Evolutionary conservation across 2,888 invertebrate species (phyloP), one percentile per base, ranked within the genome.

Genomic region (Lymantria dispar): DNA sequence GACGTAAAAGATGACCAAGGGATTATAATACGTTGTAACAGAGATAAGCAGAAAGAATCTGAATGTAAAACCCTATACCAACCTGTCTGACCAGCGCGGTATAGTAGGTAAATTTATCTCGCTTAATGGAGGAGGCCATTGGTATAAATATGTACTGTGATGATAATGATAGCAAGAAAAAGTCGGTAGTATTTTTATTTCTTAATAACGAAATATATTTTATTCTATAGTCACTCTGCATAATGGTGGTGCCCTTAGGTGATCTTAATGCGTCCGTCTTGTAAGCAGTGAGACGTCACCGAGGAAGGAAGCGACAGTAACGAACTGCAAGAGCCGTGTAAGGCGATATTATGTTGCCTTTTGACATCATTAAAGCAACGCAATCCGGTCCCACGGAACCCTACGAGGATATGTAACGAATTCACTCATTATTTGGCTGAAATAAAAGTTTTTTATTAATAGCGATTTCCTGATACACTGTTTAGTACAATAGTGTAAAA

Each of bases 291-390:
- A 87, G 86, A 83, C 73, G 85, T 87, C 86, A 79, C 69, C 56
- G 63, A 54, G 67, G 71, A 62, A 68, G 72, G 72, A 72, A 70
- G 70, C 70, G 85, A 86, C 88, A 87, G 83, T 88, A 88, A 88
- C 87, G 87, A 88, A 87, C 83, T 66, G 70, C 66, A 66, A 62
- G 65, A 63, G 69, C 87, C 84, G 74, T 82, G 84, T 87, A 88
- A 72, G 87, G 87, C 63, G 70, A 77, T 78, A 82, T 87, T 85
- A 86, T 83, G 81, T 83, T 80, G 80, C 78, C 82, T 87, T 84
- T 87, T 88, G 88, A 87, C 85, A 87, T 89, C 87, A 88, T 89
- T 89, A 89, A 85, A 78, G 74, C 68, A 68, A 73, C 57, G 54
- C 58, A 48, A 67, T 68, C 71, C 69, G 62, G 70, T 70, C 72